Evolutionary conservation across 2,797 vertebrate species (phyloP), one percentile per base, ranked within the genome.

Genomic region (Siniperca obscura): DNA sequence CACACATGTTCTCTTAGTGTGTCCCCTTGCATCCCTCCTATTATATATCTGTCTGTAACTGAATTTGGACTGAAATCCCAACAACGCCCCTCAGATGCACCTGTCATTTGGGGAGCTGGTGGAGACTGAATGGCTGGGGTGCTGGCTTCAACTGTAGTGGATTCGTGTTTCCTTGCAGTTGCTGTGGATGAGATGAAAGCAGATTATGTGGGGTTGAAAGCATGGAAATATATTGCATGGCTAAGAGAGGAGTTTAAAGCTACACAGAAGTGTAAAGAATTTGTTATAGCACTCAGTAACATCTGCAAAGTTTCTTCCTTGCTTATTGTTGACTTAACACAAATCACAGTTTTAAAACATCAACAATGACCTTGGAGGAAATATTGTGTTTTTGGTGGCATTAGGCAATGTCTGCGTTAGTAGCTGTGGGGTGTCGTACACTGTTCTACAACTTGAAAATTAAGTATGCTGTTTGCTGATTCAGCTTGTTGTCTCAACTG

Each of bases 41-140:
- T 50, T 66, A 62, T 27, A 60, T 22, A 75, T 70, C 16, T 21
- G 9, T 69, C 21, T 77, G 40, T 59, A 30, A 70, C 70, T 68
- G 36, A 70, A 62, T 67, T 61, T 36, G 53, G 5, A 27, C 56
- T n/a, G 68, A 70, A 69, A 67, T 86, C 77, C 71, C 3, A 71
- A 60, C 72, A 75, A 70, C 74, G 19, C 74, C 76, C 80, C 74
- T 78, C 76, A 48, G 64, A 59, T 74, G 76, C 88, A 88, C 86
- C 86, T 86, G 80, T 87, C 72, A 68, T 61, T 72, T 53, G 38
- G 55, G 44, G 56, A 36, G 61, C 44, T 48, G 70, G 34, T 70
- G 38, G 40, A 76, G 61, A 69, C 72, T 36, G 57, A 69, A 30
- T 44, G 62, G 13, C 1, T 1, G 34, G 4, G 38, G 38, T 48